Base-by-base conservation (phyloP, 2,113 vertebrate species). In the Electrona antarctica region DNA sequence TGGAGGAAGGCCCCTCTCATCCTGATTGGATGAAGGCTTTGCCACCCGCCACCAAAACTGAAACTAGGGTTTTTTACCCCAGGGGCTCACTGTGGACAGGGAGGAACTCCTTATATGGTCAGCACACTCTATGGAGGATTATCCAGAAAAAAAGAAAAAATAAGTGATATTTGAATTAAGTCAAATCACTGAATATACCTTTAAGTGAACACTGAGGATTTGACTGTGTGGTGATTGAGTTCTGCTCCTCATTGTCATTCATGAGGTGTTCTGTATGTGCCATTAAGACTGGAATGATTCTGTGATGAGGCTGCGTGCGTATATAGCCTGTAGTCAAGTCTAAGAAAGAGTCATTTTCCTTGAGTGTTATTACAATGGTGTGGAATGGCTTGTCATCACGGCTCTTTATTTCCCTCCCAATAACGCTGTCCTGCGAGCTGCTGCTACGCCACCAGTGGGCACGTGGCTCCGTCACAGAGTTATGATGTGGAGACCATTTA, bases 231-330 rank as follows among this genome's bases (percentile, higher is more conserved):
- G 29, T 87, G 79, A 86, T 82, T 78, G 79, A 57, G 78, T 75
- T 63, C 69, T 71, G 60, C 60, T 64, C 58, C 80, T 85, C 81
- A 83, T 90, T 89, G 81, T 72, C 86, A 90, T 90, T 87, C 87
- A 89, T 88, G 80, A 85, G 71, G 75, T 65, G 80, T 82, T 21
- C 80, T 66, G 57, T 50, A 15, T 69, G 57, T 45, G 78, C 73
- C 86, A 85, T 83, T 87, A 78, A 62, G 83, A 60, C 75, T 70
- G 85, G 78, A 88, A 83, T 81, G 79, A 85, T 72, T 88, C 69
- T 65, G 72, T 85, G 86, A 89, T 86, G 86, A 86, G 83, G 80
- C 79, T 66, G 74, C 58, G 79, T 21, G 21, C 21, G 21, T 21
- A 21, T 21, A 21, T 73, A 85, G 87, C 85, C 87, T 71, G 67